These are phyloP conservation scores for Adela reaumurella DNA, from an alignment of 2,888 invertebrate species.

Conservation along the genomic window DNA sequence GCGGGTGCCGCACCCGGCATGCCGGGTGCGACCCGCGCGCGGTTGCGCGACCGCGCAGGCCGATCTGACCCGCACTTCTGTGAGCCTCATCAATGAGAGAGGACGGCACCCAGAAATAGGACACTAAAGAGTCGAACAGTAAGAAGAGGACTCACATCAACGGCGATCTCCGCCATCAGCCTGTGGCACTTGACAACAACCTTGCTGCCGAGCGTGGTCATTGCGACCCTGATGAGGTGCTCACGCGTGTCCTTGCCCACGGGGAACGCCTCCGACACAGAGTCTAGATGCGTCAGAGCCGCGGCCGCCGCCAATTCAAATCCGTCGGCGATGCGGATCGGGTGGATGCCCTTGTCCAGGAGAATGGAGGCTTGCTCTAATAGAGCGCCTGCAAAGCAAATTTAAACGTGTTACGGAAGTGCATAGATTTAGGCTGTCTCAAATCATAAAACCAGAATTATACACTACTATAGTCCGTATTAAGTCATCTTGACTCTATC, in stretches of 20 bases:
- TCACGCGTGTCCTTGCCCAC: slow-evolving; percentile 80
- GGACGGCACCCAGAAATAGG: no score
- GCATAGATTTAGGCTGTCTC: no score
- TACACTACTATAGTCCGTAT: no score
- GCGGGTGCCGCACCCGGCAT: no score
- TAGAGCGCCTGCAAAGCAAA: slow-evolving; percentile 86
- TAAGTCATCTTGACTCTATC: no score
- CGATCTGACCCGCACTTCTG: no score
- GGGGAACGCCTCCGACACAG: slow-evolving; percentile 86
- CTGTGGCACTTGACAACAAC: slow-evolving; percentile 96
- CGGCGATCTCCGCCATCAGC: slow-evolving; percentile 98
- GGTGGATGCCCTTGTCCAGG: slow-evolving; percentile 96
- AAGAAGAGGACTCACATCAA: slow-evolving; percentile 58
- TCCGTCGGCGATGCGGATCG: slow-evolving; percentile 97
- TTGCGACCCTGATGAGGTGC: slow-evolving; percentile 89
- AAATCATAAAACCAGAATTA: no score
- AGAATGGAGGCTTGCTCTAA: slow-evolving; percentile 91
- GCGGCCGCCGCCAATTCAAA: slow-evolving; percentile 94
- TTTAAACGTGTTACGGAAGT: no score
- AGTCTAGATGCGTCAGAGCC: slow-evolving; percentile 81
- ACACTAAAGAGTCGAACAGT: not conserved
- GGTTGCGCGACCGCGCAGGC: no score
- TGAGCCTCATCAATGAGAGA: no score
- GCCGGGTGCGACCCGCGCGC: no score
- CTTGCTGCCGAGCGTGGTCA: slow-evolving; percentile 98